phyloP scores from a whole-genome alignment of 2,797 vertebrate species.

The Meda fulgida region DNA sequence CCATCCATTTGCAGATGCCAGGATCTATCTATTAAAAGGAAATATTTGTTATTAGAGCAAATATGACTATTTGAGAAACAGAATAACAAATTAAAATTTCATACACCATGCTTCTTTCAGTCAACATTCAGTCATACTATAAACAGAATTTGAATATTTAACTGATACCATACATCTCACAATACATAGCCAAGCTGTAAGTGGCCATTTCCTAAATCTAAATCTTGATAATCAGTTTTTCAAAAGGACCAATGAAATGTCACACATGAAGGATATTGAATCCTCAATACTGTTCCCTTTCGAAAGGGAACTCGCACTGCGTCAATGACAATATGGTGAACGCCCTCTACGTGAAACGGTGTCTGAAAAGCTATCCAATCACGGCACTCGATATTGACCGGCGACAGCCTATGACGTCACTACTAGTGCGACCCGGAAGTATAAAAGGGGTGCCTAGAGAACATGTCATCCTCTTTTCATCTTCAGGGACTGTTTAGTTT shows the following conservation, averaged over 20 bases:
- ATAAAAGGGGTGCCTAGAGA: too few species aligned
- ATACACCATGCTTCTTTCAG: conserved; percentile 16
- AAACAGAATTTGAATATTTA: background rate
- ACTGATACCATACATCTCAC: background rate
- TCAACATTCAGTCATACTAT: background rate
- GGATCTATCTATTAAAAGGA: conserved; percentile 30
- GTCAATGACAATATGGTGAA: too few species aligned
- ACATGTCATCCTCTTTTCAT: too few species aligned
- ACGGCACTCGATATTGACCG: too few species aligned
- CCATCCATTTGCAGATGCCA: conserved; percentile 15
- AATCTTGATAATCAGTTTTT: background rate
- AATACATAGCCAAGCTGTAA: background rate
- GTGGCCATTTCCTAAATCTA: background rate
- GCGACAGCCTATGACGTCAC: too few species aligned
- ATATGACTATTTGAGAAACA: conserved; percentile 15
- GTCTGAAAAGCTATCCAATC: too few species aligned
- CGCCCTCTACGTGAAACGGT: too few species aligned
- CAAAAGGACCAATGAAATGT: background rate
- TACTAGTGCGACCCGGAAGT: too few species aligned
- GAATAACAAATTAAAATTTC: conserved; percentile 35
- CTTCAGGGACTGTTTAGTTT: too few species aligned
- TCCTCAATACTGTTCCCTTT: too few species aligned
- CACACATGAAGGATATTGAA: background rate
- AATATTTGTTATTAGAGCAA: conserved; percentile 26
- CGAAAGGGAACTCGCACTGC: too few species aligned